Evolutionary conservation across 2,888 invertebrate species (phyloP).

Genomic region (Lasioglossum oenotherae): DNA sequence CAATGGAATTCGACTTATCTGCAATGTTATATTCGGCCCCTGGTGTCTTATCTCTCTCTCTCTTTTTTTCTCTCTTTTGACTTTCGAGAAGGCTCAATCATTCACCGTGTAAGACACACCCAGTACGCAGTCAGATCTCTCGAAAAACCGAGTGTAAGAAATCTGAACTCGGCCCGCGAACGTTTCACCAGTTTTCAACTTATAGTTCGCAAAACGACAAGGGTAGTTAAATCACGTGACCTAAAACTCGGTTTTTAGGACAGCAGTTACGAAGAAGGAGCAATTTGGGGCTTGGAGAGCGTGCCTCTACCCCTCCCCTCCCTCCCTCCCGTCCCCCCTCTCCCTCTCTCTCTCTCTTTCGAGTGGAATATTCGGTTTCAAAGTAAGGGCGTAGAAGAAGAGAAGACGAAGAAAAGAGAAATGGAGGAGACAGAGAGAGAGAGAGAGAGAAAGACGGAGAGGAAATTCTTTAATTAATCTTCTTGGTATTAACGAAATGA

Average conservation of each 20-base stretch:
- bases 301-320: background rate
- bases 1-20: background rate
- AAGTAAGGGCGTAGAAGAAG: background rate
- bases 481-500: background rate
- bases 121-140: background rate
- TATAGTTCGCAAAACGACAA: background rate
- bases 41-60: background rate
- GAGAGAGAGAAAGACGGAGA: background rate
- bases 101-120: background rate
- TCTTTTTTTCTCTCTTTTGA: background rate
- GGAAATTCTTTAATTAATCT: conserved; percentile 7
- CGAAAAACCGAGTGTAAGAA: background rate
- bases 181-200: conserved; percentile 3
- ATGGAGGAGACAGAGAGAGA: background rate
- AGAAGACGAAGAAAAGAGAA: background rate
- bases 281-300: conserved; percentile 6
- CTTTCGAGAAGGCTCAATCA: background rate
- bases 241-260: conserved; percentile 29
- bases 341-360: background rate
- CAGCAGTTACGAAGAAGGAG: conserved; percentile 19
- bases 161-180: background rate
- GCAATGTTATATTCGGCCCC: too few species aligned
- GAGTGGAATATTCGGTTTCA: conserved; percentile 7
- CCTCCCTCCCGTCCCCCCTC: background rate
- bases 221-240: conserved; percentile 38